Percentiles rank a stretch among this genome's conserved stretches.
Evolutionary conservation across 2,113 vertebrate species (phyloP).

Genomic region (Camelus bactrianus): DNA sequence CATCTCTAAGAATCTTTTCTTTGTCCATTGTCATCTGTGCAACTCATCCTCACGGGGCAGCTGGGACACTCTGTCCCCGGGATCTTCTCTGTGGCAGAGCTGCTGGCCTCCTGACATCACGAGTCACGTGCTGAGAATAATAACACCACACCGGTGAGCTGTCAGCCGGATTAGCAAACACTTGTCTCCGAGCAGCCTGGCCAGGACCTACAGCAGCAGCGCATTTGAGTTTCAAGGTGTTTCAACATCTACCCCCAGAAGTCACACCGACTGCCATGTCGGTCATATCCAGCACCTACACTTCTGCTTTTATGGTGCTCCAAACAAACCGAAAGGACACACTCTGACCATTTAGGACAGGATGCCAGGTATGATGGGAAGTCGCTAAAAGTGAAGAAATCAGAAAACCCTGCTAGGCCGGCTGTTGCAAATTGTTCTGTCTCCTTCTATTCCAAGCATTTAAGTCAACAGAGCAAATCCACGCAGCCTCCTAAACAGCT

Average conservation of each 20-base stretch:
- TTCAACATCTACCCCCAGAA: not conserved
- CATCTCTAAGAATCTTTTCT: not conserved
- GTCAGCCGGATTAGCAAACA: not conserved
- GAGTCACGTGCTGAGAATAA: rapidly evolving
- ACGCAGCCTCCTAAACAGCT: no score
- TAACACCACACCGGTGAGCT: rapidly evolving
- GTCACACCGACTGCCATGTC: rapidly evolving
- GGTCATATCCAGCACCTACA: not conserved
- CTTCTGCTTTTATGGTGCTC: not conserved
- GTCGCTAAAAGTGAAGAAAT: not conserved
- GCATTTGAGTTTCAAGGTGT: not conserved
- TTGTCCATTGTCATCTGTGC: rapidly evolving
- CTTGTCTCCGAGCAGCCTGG: not conserved
- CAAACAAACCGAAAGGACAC: not conserved
- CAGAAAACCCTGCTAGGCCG: not conserved
- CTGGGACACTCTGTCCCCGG: rapidly evolving
- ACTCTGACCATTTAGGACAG: not conserved
- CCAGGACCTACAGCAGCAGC: rapidly evolving
- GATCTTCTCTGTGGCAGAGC: not conserved
- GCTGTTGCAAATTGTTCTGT: not conserved
- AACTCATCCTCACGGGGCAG: not conserved
- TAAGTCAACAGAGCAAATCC: not conserved
- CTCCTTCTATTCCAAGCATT: not conserved
- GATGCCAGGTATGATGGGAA: not conserved
- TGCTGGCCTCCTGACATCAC: rapidly evolving